Evolutionary conservation across 2,888 invertebrate species (phyloP).

Genomic region (Troides oblongomaculatus): DNA sequence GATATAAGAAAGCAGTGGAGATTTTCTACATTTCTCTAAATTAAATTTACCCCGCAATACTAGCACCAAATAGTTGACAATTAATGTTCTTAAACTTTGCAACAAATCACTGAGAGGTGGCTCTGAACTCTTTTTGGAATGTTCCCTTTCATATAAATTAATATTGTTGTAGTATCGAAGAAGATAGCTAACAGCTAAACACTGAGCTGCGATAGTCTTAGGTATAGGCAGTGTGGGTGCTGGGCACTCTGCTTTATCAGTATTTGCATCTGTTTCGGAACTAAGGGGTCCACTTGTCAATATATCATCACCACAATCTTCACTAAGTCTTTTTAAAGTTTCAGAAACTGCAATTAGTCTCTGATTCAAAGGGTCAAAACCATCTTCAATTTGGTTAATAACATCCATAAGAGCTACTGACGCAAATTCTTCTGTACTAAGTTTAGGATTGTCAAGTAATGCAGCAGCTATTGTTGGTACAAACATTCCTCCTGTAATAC

Average conservation of each 20-base stretch:
- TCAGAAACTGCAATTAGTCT: conserved; percentile 67
- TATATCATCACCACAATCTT: conserved; percentile 69
- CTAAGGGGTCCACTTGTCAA: conserved; percentile 56
- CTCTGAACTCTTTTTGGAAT: conserved; percentile 87
- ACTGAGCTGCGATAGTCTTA: conserved; percentile 65
- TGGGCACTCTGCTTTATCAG: conserved; percentile 66
- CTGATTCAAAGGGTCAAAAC: conserved; percentile 79
- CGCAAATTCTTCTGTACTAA: conserved; percentile 78
- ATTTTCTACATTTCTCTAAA: conserved; percentile 75
- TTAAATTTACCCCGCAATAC: conserved; percentile 77
- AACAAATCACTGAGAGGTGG: conserved; percentile 86
- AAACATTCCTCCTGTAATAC: conserved; percentile 72
- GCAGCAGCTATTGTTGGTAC: conserved; percentile 79
- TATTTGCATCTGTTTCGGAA: conserved; percentile 51
- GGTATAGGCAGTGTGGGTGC: conserved; percentile 68
- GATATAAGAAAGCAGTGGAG: conserved; percentile 84
- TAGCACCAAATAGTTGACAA: conserved; percentile 81
- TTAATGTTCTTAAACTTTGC: conserved; percentile 75
- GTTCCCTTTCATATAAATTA: conserved; percentile 85
- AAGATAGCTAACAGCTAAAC: conserved; percentile 70
- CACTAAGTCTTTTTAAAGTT: conserved; percentile 66
- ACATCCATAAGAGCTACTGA: conserved; percentile 85
- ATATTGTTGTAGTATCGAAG: conserved; percentile 83
- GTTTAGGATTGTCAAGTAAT: conserved; percentile 75
- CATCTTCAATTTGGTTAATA: conserved; percentile 78